A percentile compares a stretch with the other conserved stretches of the same genome.
phyloP scores from a whole-genome alignment of 2,888 invertebrate genomes.

The Hypomecis punctinalis region DNA sequence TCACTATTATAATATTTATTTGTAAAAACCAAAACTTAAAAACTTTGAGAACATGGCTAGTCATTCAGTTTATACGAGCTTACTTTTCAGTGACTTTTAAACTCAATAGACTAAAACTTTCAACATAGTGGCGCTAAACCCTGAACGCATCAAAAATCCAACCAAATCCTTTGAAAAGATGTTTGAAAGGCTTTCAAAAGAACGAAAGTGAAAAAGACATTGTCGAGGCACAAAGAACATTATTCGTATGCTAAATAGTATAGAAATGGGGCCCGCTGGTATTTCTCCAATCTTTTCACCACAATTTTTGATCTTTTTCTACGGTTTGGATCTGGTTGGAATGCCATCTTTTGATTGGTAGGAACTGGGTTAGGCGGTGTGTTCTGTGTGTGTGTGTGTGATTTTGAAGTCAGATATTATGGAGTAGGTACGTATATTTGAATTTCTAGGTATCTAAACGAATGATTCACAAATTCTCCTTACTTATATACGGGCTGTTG shows the following conservation, averaged over 20 bases:
- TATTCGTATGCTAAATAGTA: constrained; percentile 66
- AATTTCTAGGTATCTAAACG: no score
- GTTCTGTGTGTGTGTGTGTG: neutral
- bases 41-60: no score
- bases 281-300: constrained; percentile 58
- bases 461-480: no score
- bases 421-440: no score
- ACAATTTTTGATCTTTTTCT: constrained; percentile 50
- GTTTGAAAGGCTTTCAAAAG: constrained; percentile 49
- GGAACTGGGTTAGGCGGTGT: constrained; percentile 4
- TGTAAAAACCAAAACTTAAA: no score
- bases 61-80: no score
- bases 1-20: no score
- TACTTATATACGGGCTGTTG: no score
- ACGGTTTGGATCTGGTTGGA: constrained; percentile 33
- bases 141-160: constrained; percentile 50
- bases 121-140: constrained; percentile 17
- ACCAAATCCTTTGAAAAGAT: constrained; percentile 44
- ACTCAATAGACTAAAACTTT: no score
- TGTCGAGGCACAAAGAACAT: constrained; percentile 53
- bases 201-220: constrained; percentile 63
- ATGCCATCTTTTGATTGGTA: constrained; percentile 16
- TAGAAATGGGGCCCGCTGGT: constrained; percentile 52
- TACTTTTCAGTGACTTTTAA: no score
- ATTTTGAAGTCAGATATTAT: no score